Percentiles rank a stretch among this genome's conserved stretches.
These are phyloP conservation scores for Propithecus coquereli DNA, from an alignment of 2,113 vertebrate genomes.

Conservation along the genomic window DNA sequence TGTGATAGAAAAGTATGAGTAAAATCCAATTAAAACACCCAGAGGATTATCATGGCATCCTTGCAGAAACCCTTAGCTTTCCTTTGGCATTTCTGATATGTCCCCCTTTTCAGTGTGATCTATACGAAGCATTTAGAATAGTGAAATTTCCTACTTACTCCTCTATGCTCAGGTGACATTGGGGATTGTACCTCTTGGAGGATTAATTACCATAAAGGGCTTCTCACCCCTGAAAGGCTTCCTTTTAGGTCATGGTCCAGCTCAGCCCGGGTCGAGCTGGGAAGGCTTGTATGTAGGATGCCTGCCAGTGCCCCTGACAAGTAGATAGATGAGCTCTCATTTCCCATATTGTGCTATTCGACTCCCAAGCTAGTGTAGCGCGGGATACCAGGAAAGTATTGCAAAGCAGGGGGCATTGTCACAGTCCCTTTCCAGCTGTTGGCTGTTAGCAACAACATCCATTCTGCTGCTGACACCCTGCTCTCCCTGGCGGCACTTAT, in stretches of 20 bases:
- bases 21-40: not conserved
- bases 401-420: slow-evolving; percentile 60
- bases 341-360: slow-evolving; percentile 56
- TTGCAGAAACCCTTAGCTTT: not conserved
- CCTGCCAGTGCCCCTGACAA: slow-evolving; percentile 66
- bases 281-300: slow-evolving; percentile 45
- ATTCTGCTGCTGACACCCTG: slow-evolving; percentile 59
- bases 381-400: slow-evolving; percentile 46
- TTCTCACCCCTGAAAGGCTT: slow-evolving; percentile 59
- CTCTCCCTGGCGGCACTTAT: slow-evolving; percentile 40
- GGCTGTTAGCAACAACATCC: slow-evolving; percentile 68
- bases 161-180: slow-evolving; percentile 52
- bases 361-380: not conserved
- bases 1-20: not conserved
- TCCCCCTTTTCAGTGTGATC: not conserved
- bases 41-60: not conserved
- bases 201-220: slow-evolving; percentile 73
- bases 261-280: slow-evolving; percentile 47
- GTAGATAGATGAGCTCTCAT: slow-evolving; percentile 71
- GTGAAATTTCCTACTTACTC: slow-evolving; percentile 44
- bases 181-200: slow-evolving; percentile 65
- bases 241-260: slow-evolving; percentile 67
- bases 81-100: not conserved
- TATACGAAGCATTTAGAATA: not conserved
- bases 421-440: slow-evolving; percentile 70